These are phyloP conservation scores for Leptinotarsa haldemani DNA, from an alignment of 2,888 invertebrate genomes.

Conservation along the genomic window DNA sequence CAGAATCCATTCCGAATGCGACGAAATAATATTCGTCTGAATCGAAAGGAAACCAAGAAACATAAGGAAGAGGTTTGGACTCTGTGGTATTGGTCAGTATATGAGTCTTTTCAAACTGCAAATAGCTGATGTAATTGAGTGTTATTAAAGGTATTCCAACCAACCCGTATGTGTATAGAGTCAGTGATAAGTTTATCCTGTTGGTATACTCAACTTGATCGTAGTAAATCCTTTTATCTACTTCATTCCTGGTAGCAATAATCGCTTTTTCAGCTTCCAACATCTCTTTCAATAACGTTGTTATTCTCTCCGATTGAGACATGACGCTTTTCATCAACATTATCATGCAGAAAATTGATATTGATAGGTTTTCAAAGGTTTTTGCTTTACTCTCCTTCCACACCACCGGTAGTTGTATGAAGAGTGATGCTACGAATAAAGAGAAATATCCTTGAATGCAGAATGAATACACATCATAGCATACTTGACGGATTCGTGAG, in stretches of 20 bases:
- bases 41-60: conserved; percentile 26
- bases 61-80: conserved; percentile 1
- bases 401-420: conserved; percentile 1
- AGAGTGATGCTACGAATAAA: conserved; percentile 2
- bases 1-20: conserved; percentile 4
- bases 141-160: conserved; percentile 14
- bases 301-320: conserved; percentile 9
- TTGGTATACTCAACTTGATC: conserved; percentile 9
- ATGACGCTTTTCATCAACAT: conserved; percentile 14
- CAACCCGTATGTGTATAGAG: conserved; percentile 8
- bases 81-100: neutral
- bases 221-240: conserved; percentile 1
- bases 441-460: neutral
- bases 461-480: conserved; percentile 1
- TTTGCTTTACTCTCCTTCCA: conserved; percentile 1
- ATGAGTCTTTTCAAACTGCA: conserved; percentile 12
- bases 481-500: conserved; percentile 6
- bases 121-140: conserved; percentile 11
- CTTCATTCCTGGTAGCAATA: neutral
- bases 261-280: neutral
- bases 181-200: conserved; percentile 6
- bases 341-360: conserved; percentile 9
- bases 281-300: neutral
- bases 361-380: conserved; percentile 7
- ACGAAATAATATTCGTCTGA: conserved; percentile 3